Percentiles rank a stretch among this genome's conserved stretches.
Evolutionary conservation across 2,797 vertebrate species (phyloP).

Genomic region (Leptodactylus fallax): DNA sequence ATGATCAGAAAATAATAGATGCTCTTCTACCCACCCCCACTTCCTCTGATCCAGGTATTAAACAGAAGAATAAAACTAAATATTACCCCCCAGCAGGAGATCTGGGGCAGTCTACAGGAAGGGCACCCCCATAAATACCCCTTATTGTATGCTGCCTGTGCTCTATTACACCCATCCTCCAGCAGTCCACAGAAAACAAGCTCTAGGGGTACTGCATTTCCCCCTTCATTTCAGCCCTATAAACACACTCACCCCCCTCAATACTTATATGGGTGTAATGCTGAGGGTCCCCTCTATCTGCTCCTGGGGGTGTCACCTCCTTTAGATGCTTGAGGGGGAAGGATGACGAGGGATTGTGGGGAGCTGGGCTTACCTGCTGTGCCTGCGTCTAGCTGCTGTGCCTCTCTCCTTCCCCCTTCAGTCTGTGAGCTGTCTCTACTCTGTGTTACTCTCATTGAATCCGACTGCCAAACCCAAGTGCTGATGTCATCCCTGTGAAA

Average conservation of each 20-base stretch:
- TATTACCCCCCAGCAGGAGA: background rate
- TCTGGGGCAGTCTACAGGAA: background rate
- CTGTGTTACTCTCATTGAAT: constrained; percentile 54
- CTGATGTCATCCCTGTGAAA: constrained; percentile 60
- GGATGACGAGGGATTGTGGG: constrained; percentile 60
- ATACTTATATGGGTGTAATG: constrained; percentile 41
- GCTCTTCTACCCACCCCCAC: background rate
- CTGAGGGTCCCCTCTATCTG: constrained; percentile 32
- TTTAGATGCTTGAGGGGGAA: background rate
- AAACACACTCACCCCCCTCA: constrained; percentile 14
- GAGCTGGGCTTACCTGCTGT: constrained; percentile 49
- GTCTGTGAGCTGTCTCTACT: constrained; percentile 59
- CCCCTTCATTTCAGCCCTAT: constrained; percentile 41
- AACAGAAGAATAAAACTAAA: background rate
- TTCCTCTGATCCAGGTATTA: background rate
- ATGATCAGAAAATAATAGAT: background rate
- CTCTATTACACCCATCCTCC: constrained; percentile 11
- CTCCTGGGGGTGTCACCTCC: constrained; percentile 46
- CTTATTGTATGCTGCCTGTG: background rate
- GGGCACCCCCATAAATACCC: background rate
- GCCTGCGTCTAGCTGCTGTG: constrained; percentile 31
- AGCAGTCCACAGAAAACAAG: constrained; percentile 35
- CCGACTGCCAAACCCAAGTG: constrained; percentile 56
- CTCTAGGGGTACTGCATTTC: constrained; percentile 39
- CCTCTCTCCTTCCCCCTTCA: constrained; percentile 61